Percentiles rank a stretch among this genome's conserved stretches.
Evolutionary conservation across 2,888 invertebrate species (phyloP).

Genomic region (Linnaemya vulpina): DNA sequence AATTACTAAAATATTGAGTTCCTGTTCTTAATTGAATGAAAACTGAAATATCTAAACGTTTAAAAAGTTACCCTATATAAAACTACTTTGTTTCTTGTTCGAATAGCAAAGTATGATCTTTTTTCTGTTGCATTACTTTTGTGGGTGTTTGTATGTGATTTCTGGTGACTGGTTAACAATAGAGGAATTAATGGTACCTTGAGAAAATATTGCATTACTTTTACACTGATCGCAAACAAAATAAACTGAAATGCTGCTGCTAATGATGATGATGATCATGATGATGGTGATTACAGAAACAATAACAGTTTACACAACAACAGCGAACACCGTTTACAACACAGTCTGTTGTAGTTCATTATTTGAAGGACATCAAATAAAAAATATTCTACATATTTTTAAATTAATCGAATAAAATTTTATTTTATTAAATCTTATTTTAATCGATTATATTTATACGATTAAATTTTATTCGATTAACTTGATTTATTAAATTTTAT

Average conservation of each 20-base stretch:
- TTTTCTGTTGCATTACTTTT: background rate
- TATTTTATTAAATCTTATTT: no score
- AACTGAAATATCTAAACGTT: background rate
- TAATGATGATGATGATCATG: background rate
- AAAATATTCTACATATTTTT: no score
- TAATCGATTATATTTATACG: no score
- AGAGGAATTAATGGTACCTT: slow-evolving; percentile 63
- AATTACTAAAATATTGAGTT: background rate
- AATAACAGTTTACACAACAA: slow-evolving; percentile 29
- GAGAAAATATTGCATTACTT: slow-evolving; percentile 66
- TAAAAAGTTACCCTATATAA: slow-evolving; percentile 10
- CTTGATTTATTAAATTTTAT: background rate
- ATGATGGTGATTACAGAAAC: slow-evolving; percentile 3
- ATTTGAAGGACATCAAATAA: background rate
- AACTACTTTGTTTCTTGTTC: slow-evolving; percentile 18
- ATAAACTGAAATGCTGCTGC: slow-evolving; percentile 40
- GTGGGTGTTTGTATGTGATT: slow-evolving; percentile 38
- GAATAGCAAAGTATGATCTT: slow-evolving; percentile 1
- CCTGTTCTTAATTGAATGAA: background rate
- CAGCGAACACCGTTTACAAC: slow-evolving; percentile 23
- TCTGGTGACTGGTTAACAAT: slow-evolving; percentile 60
- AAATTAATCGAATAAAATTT: background rate
- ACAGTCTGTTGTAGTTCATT: no score
- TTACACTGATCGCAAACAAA: slow-evolving; percentile 59
- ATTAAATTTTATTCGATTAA: no score